Conservation (phyloP, 2,888 invertebrate species). For the Melieria omissa region DNA sequence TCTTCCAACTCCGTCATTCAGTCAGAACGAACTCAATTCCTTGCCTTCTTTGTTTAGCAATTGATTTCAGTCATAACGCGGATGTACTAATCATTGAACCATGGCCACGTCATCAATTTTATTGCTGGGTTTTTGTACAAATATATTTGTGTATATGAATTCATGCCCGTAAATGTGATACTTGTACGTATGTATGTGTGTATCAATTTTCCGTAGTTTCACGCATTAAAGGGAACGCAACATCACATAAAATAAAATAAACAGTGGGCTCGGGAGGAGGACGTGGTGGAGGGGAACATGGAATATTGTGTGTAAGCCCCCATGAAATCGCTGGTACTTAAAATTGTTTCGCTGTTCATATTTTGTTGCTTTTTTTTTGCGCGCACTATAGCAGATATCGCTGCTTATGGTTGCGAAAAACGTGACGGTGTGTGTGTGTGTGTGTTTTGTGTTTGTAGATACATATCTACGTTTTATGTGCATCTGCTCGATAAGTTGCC, state of each 20-base stretch:
- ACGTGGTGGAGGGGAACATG: background rate
- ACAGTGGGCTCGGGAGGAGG: background rate
- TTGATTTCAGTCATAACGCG: too few species aligned
- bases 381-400: too few species aligned
- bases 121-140: background rate
- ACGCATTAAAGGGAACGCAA: background rate
- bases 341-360: slow-evolving; percentile 15
- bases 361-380: too few species aligned
- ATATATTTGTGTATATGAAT: background rate
- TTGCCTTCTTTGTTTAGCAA: too few species aligned
- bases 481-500: too few species aligned
- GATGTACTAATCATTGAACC: background rate
- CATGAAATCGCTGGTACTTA: slow-evolving; percentile 33
- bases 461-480: too few species aligned
- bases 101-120: background rate
- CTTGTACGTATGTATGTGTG: background rate
- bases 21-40: too few species aligned
- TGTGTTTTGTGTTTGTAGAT: too few species aligned
- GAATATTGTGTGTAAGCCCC: slow-evolving; percentile 22
- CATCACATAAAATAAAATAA: background rate
- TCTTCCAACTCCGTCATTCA: too few species aligned
- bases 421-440: too few species aligned
- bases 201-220: background rate
- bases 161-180: background rate
- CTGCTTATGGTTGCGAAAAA: too few species aligned